These are phyloP conservation scores for Euproctis similis DNA, from an alignment of 2,888 invertebrate genomes.

Conservation along the genomic window DNA sequence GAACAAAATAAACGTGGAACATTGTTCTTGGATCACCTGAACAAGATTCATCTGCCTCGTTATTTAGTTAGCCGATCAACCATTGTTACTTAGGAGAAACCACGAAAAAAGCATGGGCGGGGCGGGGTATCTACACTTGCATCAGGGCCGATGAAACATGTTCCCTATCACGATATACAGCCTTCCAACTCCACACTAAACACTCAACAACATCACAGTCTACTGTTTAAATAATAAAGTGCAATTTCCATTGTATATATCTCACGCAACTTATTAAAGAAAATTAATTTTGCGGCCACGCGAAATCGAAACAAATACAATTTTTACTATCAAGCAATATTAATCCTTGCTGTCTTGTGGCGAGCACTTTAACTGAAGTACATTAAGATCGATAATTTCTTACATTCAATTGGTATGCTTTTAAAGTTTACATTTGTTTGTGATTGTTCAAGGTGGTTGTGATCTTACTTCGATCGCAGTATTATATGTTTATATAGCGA, in stretches of 20 bases:
- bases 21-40: slow-evolving; percentile 51
- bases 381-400: slow-evolving; percentile 19
- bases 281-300: slow-evolving; percentile 72
- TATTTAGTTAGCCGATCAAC: slow-evolving; percentile 74
- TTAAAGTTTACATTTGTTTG: slow-evolving; percentile 34
- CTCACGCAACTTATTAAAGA: slow-evolving; percentile 64
- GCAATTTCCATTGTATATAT: slow-evolving; percentile 18
- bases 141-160: slow-evolving; percentile 68
- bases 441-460: slow-evolving; percentile 22
- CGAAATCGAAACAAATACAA: slow-evolving; percentile 58
- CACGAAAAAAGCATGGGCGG: slow-evolving; percentile 74
- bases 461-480: slow-evolving; percentile 23
- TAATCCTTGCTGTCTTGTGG: slow-evolving; percentile 38
- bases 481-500: slow-evolving; percentile 61
- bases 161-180: slow-evolving; percentile 66
- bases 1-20: slow-evolving; percentile 39
- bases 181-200: slow-evolving; percentile 51
- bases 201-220: neutral
- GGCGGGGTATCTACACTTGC: slow-evolving; percentile 53
- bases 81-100: slow-evolving; percentile 70
- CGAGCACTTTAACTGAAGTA: slow-evolving; percentile 10
- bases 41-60: slow-evolving; percentile 55
- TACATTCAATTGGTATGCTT: slow-evolving; percentile 17
- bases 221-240: too few relatives aligned
- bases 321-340: slow-evolving; percentile 29